Evolutionary conservation across 2,797 vertebrate species (phyloP).

Genomic region (Myotis vivesi): DNA sequence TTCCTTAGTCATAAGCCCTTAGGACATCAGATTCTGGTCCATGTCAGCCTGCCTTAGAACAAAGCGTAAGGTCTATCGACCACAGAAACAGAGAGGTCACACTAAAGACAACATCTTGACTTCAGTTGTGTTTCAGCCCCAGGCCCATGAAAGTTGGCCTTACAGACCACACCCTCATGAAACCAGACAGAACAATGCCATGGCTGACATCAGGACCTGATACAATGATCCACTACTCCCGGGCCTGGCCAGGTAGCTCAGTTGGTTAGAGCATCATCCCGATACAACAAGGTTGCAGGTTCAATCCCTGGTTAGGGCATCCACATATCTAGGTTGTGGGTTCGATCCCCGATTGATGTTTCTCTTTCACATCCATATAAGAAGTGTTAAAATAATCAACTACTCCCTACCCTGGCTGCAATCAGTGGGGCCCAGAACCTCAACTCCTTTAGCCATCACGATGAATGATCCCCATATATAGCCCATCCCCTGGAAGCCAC

Average conservation of each 20-base stretch:
- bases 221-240: background rate
- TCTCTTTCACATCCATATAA: background rate
- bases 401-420: background rate
- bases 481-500: background rate
- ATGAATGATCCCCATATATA: background rate
- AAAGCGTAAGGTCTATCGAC: background rate
- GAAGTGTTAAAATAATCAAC: background rate
- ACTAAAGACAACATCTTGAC: background rate
- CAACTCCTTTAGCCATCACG: background rate
- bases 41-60: background rate
- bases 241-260: background rate
- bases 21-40: background rate
- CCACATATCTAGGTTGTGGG: background rate
- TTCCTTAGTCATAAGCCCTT: background rate
- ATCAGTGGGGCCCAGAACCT: background rate
- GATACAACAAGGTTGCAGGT: background rate
- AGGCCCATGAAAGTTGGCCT: background rate
- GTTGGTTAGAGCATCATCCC: background rate
- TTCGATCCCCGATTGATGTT: background rate
- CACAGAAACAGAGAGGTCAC: background rate
- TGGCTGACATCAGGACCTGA: background rate
- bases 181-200: background rate
- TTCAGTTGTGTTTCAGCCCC: background rate
- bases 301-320: background rate
- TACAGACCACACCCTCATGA: background rate